Percentiles rank a stretch among this genome's conserved stretches.
These are phyloP conservation scores for Oikopleura dioica DNA, from an alignment of 23 tunicate genomes.

Conservation along the genomic window DNA sequence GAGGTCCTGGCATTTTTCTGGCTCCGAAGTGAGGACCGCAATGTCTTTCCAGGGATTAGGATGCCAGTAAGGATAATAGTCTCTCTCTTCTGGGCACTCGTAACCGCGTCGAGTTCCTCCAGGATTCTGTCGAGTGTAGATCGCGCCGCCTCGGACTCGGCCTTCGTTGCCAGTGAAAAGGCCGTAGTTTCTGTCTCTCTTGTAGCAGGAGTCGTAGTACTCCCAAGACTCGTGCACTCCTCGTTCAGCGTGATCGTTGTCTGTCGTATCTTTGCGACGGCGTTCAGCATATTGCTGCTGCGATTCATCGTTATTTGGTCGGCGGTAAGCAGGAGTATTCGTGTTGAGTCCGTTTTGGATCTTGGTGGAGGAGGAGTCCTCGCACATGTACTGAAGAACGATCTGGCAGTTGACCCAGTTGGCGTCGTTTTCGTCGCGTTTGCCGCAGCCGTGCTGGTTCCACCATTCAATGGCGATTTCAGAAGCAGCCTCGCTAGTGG, in stretches of 20 bases:
- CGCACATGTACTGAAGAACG: background rate
- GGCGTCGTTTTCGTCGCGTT: constrained; percentile 31
- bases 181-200: no score
- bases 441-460: constrained; percentile 95
- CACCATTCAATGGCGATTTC: no score
- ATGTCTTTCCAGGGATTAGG: constrained; percentile 73
- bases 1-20: background rate
- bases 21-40: constrained; percentile 33
- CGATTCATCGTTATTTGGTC: background rate
- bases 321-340: constrained; percentile 17
- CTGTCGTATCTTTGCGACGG: background rate
- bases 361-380: background rate
- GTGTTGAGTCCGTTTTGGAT: constrained; percentile 40
- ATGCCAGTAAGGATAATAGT: constrained; percentile 75
- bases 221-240: constrained; percentile 92
- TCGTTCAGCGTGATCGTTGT: constrained; percentile 22
- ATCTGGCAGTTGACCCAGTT: constrained; percentile 71
- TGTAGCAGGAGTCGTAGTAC: constrained; percentile 57
- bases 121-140: constrained; percentile 47
- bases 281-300: no score
- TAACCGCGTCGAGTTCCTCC: constrained; percentile 37
- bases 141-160: no score
- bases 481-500: no score
- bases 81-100: constrained; percentile 87
- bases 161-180: no score